phyloP scores from a whole-genome alignment of 2,888 invertebrate species.

The Tipula helvola region DNA sequence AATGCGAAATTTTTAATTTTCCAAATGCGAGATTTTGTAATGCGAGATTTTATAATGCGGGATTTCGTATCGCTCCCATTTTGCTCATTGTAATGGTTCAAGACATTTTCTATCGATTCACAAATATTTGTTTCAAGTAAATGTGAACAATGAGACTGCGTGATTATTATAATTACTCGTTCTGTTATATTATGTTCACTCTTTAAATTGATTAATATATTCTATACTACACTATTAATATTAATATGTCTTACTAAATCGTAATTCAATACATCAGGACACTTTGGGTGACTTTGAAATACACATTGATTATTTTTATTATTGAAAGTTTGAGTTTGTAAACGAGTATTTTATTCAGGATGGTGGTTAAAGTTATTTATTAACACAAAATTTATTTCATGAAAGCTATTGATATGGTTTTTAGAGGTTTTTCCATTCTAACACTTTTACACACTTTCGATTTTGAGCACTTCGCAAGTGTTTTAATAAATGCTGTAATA shows the following conservation, averaged over 20 bases:
- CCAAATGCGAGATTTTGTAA: too few relatives aligned
- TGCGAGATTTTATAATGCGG: too few relatives aligned
- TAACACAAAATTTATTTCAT: not conserved
- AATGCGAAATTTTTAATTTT: too few relatives aligned
- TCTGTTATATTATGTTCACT: not conserved
- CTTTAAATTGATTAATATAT: not conserved
- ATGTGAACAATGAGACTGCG: not conserved
- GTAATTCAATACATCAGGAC: too few relatives aligned
- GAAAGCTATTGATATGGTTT: not conserved
- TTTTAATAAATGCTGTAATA: not conserved
- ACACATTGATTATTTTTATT: too few relatives aligned
- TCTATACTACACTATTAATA: too few relatives aligned
- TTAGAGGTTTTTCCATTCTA: not conserved
- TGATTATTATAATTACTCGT: not conserved
- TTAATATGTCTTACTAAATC: too few relatives aligned
- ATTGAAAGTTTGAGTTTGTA: too few relatives aligned
- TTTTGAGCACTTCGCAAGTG: not conserved
- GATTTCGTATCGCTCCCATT: too few relatives aligned
- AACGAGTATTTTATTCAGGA: too few relatives aligned
- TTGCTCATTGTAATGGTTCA: not conserved
- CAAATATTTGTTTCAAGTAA: not conserved
- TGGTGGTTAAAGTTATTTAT: too few relatives aligned
- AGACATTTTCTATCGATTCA: not conserved
- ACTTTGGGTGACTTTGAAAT: too few relatives aligned
- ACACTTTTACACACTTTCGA: not conserved